Conservation (phyloP, 2,113 vertebrate genomes). For the Terrapene triunguis region DNA sequence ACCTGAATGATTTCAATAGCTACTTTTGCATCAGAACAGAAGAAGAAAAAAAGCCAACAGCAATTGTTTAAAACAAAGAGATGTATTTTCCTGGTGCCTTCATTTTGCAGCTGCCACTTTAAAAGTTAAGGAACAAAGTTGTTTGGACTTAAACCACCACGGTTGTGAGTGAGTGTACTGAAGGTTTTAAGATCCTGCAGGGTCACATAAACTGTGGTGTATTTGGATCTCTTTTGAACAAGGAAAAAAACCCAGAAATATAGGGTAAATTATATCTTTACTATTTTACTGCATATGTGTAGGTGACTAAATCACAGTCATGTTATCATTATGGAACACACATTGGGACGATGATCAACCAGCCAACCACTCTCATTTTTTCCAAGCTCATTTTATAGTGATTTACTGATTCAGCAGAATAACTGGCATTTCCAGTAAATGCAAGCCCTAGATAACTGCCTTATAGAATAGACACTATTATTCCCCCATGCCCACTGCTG, state of each 20-base stretch:
- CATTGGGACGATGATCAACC: conserved; percentile 40
- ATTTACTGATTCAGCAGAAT: conserved; percentile 35
- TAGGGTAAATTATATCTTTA: conserved; percentile 7
- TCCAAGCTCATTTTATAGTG: conserved; percentile 25
- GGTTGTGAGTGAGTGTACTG: background rate
- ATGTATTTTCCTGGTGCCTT: background rate
- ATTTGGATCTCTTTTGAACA: background rate
- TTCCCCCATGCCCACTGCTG: conserved; percentile 23
- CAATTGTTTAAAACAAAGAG: background rate
- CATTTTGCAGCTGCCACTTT: background rate
- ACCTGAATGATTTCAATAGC: background rate
- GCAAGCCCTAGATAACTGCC: background rate
- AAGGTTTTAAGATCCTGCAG: conserved; percentile 11
- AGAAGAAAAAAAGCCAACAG: background rate
- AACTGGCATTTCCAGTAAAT: conserved; percentile 53
- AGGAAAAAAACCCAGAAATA: background rate
- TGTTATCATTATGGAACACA: conserved; percentile 4
- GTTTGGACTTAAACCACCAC: background rate
- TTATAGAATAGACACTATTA: conserved; percentile 15
- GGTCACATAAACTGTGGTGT: background rate
- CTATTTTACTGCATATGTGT: conserved; percentile 14
- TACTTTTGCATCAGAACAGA: background rate
- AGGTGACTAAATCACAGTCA: conserved; percentile 47
- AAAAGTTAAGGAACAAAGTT: background rate
- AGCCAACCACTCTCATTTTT: conserved; percentile 20